phyloP scores from a whole-genome alignment of 1,140 invertebrate genomes.

The Hesperophylax magnus region DNA sequence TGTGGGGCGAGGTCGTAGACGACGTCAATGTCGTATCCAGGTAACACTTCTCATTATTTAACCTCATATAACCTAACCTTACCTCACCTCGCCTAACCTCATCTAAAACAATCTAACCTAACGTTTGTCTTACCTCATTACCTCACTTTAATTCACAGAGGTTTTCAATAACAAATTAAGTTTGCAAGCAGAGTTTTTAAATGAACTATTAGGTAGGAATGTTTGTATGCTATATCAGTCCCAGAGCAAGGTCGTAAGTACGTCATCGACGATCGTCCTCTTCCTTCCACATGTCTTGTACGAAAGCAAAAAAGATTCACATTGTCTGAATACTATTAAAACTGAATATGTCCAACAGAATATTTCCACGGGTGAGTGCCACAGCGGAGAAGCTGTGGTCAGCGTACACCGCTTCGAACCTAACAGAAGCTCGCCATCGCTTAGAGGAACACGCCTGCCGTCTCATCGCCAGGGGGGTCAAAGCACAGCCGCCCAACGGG shows the following conservation, averaged over 20 bases:
- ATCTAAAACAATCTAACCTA: background rate
- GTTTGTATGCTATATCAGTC: too few species aligned
- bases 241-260: too few species aligned
- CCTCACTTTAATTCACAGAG: too few species aligned
- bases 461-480: slow-evolving; percentile 81
- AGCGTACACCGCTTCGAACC: slow-evolving; percentile 58
- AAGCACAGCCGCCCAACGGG: slow-evolving; percentile 80
- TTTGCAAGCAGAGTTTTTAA: too few species aligned
- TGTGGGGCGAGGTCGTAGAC: slow-evolving; percentile 93
- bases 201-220: too few species aligned
- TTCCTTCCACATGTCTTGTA: too few species aligned
- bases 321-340: too few species aligned
- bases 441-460: slow-evolving; percentile 90
- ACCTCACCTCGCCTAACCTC: too few species aligned
- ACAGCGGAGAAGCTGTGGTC: slow-evolving; percentile 91
- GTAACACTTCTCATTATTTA: slow-evolving; percentile 52
- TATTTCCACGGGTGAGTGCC: slow-evolving; percentile 87
- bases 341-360: slow-evolving; percentile 62
- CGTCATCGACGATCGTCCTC: too few species aligned
- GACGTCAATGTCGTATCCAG: slow-evolving; percentile 68
- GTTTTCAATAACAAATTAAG: too few species aligned
- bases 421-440: slow-evolving; percentile 64
- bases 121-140: too few species aligned
- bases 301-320: too few species aligned
- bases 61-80: background rate